Evolutionary conservation across 2,888 invertebrate genomes (phyloP).

Genomic region (Ochropacha duplaris): DNA sequence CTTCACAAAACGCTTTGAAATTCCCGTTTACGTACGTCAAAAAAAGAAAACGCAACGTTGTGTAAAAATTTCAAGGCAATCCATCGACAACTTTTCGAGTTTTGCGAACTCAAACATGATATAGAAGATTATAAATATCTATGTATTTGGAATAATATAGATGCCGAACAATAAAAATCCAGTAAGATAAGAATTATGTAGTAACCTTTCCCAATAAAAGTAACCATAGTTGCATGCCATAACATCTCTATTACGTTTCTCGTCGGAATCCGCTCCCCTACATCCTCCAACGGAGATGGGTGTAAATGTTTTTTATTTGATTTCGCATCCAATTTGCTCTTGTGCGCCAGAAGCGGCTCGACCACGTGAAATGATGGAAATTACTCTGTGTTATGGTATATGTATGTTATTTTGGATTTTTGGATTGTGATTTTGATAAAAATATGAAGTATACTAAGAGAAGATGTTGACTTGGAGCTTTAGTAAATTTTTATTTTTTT

Average conservation of each 20-base stretch:
- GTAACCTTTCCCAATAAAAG: conserved; percentile 5
- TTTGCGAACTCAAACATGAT: too few relatives aligned
- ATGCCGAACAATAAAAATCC: too few relatives aligned
- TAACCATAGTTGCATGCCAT: conserved; percentile 28
- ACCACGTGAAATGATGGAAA: conserved; percentile 39
- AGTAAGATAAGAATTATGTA: neutral
- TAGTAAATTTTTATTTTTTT: too few relatives aligned
- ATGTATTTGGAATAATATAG: too few relatives aligned
- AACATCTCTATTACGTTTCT: conserved; percentile 33
- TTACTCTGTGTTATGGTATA: conserved; percentile 23
- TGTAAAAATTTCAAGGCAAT: too few relatives aligned
- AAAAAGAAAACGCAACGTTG: too few relatives aligned
- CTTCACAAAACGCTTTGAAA: too few relatives aligned
- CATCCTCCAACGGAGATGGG: conserved; percentile 45
- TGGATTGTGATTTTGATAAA: neutral
- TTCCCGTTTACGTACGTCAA: too few relatives aligned
- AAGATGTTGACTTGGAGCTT: too few relatives aligned
- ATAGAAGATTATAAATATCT: too few relatives aligned
- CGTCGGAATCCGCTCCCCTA: conserved; percentile 11
- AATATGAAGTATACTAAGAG: neutral
- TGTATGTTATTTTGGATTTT: conserved; percentile 18
- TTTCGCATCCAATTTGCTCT: conserved; percentile 74
- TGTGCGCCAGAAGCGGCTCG: conserved; percentile 64
- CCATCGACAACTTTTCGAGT: too few relatives aligned
- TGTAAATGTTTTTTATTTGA: conserved; percentile 74